Base-by-base conservation (phyloP, 1,140 invertebrate species). In the Diabrotica undecimpunctata region DNA sequence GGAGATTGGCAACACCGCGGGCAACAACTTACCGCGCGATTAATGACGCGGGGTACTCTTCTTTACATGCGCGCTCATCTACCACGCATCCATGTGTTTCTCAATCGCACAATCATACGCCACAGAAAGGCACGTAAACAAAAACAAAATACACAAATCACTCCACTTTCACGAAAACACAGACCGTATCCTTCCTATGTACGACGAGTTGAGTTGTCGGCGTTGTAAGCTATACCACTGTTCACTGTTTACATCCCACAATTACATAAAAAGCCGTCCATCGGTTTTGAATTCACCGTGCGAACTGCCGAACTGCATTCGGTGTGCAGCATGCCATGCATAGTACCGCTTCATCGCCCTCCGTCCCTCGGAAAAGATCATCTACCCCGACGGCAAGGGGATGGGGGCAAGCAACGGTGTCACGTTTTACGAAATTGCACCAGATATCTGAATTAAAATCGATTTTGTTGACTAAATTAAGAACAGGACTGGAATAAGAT, bases 61-160 rank as follows among this genome's bases (percentile, higher is more conserved):
- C 41, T 61, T 38, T 11, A 50, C 39, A 14, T 66, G 65, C 65
- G 65, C 65, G 50, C 13, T 36, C 37, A 11, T 57, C 52, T 51
- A 61, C 51, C 14, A 58, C 65, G 59, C 59, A 53, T 39, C 59
- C 65, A 66, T 66, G 65, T 66, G 65, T 66, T 66, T 46, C 41
- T 46, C 41, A 46, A 46, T 46, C 37, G 52, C 25, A 54, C 38
- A 55, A 35, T 65, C 64, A 53, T 53, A 56, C 53, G n/a, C 38
- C 25, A 66, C 65, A 66, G 59, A 53, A 51, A 53, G 10, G 65
- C 65, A 66, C 60, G 50, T 61, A 66, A 56, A 61, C 37, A 57
- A 51, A 58, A 65, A 59, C 56, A 65, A 58, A 65, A 37, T 57
- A 60, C 58, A 46, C 39, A 10, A 46, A 46, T 8, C 39, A 46